These are phyloP conservation scores for Clinocottus analis DNA, from an alignment of 2,113 vertebrate species.

Conservation along the genomic window DNA sequence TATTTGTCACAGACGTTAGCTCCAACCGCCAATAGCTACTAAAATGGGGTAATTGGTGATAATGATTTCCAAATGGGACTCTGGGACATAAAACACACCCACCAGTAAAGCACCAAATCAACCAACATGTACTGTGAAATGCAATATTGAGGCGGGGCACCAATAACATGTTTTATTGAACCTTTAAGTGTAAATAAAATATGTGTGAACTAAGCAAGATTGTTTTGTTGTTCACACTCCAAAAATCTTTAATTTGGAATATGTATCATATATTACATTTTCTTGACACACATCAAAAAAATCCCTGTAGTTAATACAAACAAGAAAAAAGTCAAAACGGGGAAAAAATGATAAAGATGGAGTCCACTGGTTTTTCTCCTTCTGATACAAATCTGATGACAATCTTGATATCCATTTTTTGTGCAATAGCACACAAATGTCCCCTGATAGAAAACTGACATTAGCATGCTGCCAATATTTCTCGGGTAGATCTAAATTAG, in stretches of 20 bases:
- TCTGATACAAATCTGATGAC: neutral
- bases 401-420: slow-evolving; percentile 6
- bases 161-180: neutral
- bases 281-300: neutral
- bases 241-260: neutral
- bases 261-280: neutral
- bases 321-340: neutral
- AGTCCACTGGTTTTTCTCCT: neutral
- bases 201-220: neutral
- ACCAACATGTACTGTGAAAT: neutral
- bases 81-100: neutral
- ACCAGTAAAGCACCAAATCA: neutral
- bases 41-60: neutral
- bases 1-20: neutral
- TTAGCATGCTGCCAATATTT: neutral
- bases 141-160: neutral
- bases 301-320: neutral
- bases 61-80: neutral
- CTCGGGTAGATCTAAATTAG: slow-evolving; percentile 26
- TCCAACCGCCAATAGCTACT: neutral
- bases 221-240: no score
- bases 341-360: neutral
- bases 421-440: slow-evolving; percentile 15
- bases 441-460: slow-evolving; percentile 9
- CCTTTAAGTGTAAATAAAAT: neutral